Percentiles rank a stretch among this genome's conserved stretches.
Evolutionary conservation across 2,888 invertebrate genomes (phyloP).

Genomic region (Phasia obesa): DNA sequence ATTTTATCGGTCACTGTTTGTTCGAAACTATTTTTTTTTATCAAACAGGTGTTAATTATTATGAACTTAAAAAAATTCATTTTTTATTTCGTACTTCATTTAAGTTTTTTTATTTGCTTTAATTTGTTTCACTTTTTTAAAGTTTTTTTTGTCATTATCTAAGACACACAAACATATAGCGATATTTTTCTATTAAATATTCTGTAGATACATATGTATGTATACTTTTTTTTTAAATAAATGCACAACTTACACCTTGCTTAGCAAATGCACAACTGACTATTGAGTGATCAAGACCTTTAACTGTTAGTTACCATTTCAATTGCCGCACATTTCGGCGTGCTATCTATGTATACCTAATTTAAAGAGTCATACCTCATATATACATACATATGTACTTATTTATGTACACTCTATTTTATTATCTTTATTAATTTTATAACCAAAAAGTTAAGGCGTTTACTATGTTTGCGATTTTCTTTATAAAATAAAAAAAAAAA

Average conservation of each 20-base stretch:
- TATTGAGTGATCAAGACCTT: slow-evolving; percentile 32
- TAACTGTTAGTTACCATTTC: slow-evolving; percentile 14
- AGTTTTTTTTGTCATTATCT: no score
- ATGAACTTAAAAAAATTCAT: slow-evolving; percentile 12
- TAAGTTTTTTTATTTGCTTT: no score
- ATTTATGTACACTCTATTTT: slow-evolving; percentile 1
- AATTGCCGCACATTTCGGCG: slow-evolving; percentile 4
- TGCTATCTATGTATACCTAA: slow-evolving; percentile 11
- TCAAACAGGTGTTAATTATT: slow-evolving; percentile 38
- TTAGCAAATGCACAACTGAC: slow-evolving; percentile 61
- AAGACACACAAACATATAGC: no score
- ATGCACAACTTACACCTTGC: slow-evolving; percentile 50
- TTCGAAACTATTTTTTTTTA: background rate
- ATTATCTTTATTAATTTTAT: slow-evolving; percentile 11
- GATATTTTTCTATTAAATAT: background rate
- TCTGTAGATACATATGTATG: background rate
- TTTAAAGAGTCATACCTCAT: slow-evolving; percentile 2
- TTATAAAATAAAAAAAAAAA: no score
- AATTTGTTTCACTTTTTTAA: no score
- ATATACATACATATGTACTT: background rate
- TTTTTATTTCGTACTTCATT: background rate
- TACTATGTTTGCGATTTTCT: no score
- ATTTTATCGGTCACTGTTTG: background rate
- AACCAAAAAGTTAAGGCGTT: background rate
- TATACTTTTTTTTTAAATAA: background rate